Percentiles rank a stretch among this genome's conserved stretches.
phyloP scores from a whole-genome alignment of 2,888 invertebrate genomes.

The Drosophila hamatofila region DNA sequence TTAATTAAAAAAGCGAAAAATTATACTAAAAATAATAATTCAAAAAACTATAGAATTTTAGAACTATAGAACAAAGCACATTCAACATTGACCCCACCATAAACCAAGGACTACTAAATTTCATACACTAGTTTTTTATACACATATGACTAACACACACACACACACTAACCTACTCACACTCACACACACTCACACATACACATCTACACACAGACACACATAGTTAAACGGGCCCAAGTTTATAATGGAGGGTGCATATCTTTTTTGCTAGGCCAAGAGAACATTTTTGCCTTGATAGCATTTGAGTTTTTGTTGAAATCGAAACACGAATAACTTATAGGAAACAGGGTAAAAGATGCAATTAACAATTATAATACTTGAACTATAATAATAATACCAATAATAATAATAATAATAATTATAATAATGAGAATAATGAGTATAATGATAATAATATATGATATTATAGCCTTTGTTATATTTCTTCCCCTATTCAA shows the following conservation, averaged over 20 bases:
- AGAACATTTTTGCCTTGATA: slow-evolving; percentile 71
- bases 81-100: slow-evolving; percentile 74
- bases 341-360: slow-evolving; percentile 98
- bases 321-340: slow-evolving; percentile 74
- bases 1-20: slow-evolving; percentile 30
- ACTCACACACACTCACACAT: slow-evolving; percentile 13
- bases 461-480: slow-evolving; percentile 39
- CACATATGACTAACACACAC: slow-evolving; percentile 16
- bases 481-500: slow-evolving; percentile 33
- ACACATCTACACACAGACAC: slow-evolving; percentile 29
- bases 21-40: slow-evolving; percentile 36
- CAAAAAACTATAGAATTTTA: slow-evolving; percentile 32
- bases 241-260: slow-evolving; percentile 65
- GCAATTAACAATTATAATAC: slow-evolving; percentile 87
- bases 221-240: slow-evolving; percentile 76
- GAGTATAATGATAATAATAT: slow-evolving; percentile 25
- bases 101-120: slow-evolving; percentile 76
- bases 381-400: slow-evolving; percentile 28
- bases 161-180: slow-evolving; percentile 31
- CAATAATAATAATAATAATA: slow-evolving; percentile 22
- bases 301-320: slow-evolving; percentile 67
- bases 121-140: slow-evolving; percentile 74
- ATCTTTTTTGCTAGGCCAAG: slow-evolving; percentile 70
- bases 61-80: slow-evolving; percentile 76
- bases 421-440: slow-evolving; percentile 23